Conservation (phyloP, 2,113 vertebrate genomes). For the Neoarius graeffei region DNA sequence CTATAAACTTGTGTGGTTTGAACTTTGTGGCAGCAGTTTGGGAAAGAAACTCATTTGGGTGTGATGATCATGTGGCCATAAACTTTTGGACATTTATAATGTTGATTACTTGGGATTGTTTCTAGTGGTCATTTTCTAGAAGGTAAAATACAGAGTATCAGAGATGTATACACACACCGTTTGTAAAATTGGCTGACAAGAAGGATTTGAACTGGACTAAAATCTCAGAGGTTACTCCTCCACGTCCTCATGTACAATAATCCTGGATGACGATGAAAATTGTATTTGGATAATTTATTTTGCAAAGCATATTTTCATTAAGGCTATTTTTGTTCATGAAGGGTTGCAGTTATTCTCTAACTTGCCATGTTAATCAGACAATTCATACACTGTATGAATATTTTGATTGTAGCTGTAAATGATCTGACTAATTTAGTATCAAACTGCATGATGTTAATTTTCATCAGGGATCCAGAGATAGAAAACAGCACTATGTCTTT, state of each 20-base stretch:
- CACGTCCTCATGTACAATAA: neutral
- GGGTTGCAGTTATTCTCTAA: neutral
- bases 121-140: neutral
- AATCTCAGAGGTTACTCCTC: neutral
- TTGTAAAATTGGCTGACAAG: neutral
- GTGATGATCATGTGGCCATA: neutral
- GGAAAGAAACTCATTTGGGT: neutral
- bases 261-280: neutral
- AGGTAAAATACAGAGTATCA: neutral
- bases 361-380: neutral
- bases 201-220: neutral
- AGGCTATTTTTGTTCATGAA: neutral
- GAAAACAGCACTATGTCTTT: neutral
- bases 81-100: neutral
- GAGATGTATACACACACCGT: neutral
- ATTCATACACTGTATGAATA: neutral
- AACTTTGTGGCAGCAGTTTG: too few relatives aligned
- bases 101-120: neutral
- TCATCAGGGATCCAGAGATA: neutral
- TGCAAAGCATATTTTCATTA: neutral
- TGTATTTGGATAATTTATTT: neutral
- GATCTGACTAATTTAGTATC: neutral
- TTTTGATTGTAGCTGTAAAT: neutral
- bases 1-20: too few relatives aligned
- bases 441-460: neutral